A percentile compares a stretch with the other conserved stretches of the same genome.
Conservation (phyloP, 1,140 invertebrate species). For the Bombus soroeensis region DNA sequence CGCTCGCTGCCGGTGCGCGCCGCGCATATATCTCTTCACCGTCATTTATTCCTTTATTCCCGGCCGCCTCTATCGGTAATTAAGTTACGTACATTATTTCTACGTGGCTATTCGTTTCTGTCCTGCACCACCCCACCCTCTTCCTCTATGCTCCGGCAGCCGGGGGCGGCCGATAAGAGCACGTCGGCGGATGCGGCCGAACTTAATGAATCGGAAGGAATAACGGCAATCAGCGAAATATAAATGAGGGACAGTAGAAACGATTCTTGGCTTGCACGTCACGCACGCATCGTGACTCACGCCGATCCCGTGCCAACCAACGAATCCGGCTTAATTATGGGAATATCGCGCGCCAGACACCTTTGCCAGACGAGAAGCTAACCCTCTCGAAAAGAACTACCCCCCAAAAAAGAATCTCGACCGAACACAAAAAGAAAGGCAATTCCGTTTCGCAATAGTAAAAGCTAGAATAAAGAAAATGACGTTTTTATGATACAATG, state of each 20-base stretch:
- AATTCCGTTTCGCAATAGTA: too few relatives aligned
- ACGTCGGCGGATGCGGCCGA: slow-evolving; percentile 57
- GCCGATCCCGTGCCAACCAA: slow-evolving; percentile 30
- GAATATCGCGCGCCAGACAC: slow-evolving; percentile 38
- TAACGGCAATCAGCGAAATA: slow-evolving; percentile 82
- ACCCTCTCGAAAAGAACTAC: not conserved
- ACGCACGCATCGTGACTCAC: slow-evolving; percentile 66
- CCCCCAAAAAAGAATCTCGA: not conserved
- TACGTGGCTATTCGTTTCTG: slow-evolving; percentile 47
- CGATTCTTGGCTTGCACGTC: slow-evolving; percentile 76
- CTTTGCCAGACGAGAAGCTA: not conserved
- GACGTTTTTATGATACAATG: too few relatives aligned
- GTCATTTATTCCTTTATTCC: slow-evolving; percentile 70
- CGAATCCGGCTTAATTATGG: slow-evolving; percentile 56
- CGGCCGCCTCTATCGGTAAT: slow-evolving; percentile 67
- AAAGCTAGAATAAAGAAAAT: too few relatives aligned
- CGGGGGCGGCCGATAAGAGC: slow-evolving; percentile 64
- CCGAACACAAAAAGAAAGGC: too few relatives aligned
- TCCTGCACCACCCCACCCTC: slow-evolving; percentile 20
- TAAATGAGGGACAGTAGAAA: slow-evolving; percentile 77
- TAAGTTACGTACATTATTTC: slow-evolving; percentile 64
- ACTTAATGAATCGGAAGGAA: slow-evolving; percentile 82
- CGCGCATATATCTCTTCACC: slow-evolving; percentile 60
- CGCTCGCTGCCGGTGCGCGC: not conserved
- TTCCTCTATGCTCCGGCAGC: slow-evolving; percentile 29